Evolutionary conservation across 1,140 invertebrate species (phyloP).

Genomic region (Papilio xuthus): DNA sequence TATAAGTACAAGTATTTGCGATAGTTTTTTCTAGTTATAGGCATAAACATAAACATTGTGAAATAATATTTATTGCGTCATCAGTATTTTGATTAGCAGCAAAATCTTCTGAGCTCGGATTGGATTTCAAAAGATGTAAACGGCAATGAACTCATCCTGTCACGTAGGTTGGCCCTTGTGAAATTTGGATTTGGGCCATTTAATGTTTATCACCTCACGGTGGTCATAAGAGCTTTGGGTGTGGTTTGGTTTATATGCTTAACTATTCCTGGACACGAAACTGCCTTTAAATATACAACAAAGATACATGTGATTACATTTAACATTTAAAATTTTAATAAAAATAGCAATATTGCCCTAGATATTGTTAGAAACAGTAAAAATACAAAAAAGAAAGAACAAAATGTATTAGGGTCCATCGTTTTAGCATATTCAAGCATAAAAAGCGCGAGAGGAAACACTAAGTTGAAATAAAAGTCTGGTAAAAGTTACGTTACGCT

Average conservation of each 20-base stretch:
- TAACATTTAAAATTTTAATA: not conserved
- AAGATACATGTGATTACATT: not conserved
- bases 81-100: not conserved
- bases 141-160: not conserved
- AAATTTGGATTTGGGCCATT: conserved; percentile 6
- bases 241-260: conserved; percentile 3
- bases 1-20: not conserved
- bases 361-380: too few relatives aligned
- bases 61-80: too few relatives aligned
- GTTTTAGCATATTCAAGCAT: not conserved
- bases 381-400: not conserved
- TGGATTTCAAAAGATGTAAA: not conserved
- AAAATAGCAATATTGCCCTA: too few relatives aligned
- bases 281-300: not conserved
- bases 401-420: not conserved
- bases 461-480: not conserved
- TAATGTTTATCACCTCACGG: not conserved
- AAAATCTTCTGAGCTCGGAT: not conserved
- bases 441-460: conserved; percentile 5
- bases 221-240: not conserved
- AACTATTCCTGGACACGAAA: not conserved
- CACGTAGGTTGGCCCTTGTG: not conserved
- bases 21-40: not conserved
- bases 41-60: too few relatives aligned
- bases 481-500: conserved; percentile 16